These are phyloP conservation scores for Synanthedon vespiformis DNA, from an alignment of 2,888 invertebrate species.

Conservation along the genomic window DNA sequence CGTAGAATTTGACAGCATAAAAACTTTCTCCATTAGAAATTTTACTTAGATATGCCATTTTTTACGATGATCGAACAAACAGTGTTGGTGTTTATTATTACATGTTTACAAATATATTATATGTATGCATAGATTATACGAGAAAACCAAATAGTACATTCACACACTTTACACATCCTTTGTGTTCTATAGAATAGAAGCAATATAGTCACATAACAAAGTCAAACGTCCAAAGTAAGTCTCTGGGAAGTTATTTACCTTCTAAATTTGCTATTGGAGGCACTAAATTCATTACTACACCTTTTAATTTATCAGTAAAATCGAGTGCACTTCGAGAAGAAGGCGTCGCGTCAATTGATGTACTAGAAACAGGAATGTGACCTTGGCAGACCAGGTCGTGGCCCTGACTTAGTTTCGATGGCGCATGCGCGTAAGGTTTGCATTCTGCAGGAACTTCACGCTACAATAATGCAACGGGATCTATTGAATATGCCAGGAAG, in stretches of 20 bases:
- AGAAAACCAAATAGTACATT: too few species aligned
- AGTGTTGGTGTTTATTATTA: too few species aligned
- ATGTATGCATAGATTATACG: too few species aligned
- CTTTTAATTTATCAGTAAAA: neutral
- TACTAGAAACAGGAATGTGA: constrained; percentile 45
- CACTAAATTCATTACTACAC: constrained; percentile 31
- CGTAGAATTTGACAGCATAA: too few species aligned
- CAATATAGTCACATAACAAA: neutral
- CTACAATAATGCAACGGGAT: neutral
- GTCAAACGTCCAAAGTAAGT: constrained; percentile 3
- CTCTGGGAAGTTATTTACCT: constrained; percentile 18
- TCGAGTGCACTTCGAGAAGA: neutral
- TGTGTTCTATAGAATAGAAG: neutral
- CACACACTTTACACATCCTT: too few species aligned
- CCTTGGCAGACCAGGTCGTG: constrained; percentile 46
- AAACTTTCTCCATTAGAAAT: too few species aligned
- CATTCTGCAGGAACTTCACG: constrained; percentile 8
- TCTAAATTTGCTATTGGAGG: constrained; percentile 28
- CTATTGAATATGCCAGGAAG: too few species aligned
- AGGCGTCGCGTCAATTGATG: constrained; percentile 16
- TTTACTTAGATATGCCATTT: too few species aligned
- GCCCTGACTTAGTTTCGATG: constrained; percentile 49
- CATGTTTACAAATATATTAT: too few species aligned
- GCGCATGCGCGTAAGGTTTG: constrained; percentile 38
- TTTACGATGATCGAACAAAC: too few species aligned